Percentiles rank a stretch among this genome's conserved stretches.
phyloP scores from a whole-genome alignment of 2,888 invertebrate species.

The Lasioglossum marginatum region DNA sequence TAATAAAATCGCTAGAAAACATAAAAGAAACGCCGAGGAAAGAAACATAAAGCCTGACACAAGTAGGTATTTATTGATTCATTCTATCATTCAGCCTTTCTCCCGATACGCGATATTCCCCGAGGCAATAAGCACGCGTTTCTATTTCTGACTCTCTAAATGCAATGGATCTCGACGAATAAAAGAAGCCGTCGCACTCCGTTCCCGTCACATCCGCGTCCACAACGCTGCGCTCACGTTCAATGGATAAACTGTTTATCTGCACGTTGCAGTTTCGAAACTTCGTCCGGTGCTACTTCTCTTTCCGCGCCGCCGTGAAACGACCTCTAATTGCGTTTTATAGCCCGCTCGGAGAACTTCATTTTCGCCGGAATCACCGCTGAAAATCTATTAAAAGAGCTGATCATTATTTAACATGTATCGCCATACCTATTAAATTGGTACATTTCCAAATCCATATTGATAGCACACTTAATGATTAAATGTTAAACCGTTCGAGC shows the following conservation, averaged over 20 bases:
- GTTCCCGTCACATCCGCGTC: not conserved
- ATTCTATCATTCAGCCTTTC: not conserved
- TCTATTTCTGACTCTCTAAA: not conserved
- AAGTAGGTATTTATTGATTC: not conserved
- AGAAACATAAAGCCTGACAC: not conserved
- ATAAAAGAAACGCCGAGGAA: not conserved
- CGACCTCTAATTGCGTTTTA: conserved; percentile 2
- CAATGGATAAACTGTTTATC: conserved; percentile 14
- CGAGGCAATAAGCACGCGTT: not conserved
- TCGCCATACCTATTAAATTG: too few species aligned
- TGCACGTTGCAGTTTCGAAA: conserved; percentile 3
- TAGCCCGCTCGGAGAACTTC: not conserved
- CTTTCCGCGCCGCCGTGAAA: not conserved
- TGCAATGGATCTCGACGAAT: not conserved
- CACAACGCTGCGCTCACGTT: not conserved
- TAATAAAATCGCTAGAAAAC: not conserved
- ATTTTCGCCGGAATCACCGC: not conserved
- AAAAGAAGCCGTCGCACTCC: not conserved
- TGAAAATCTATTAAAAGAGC: not conserved
- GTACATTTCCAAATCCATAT: too few species aligned
- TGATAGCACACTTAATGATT: too few species aligned
- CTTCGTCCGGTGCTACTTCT: not conserved
- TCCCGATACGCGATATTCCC: conserved; percentile 1
- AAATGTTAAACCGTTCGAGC: too few species aligned
- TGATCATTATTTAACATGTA: too few species aligned